Conservation (phyloP, 2,888 invertebrate genomes). For the Acronicta alni region DNA sequence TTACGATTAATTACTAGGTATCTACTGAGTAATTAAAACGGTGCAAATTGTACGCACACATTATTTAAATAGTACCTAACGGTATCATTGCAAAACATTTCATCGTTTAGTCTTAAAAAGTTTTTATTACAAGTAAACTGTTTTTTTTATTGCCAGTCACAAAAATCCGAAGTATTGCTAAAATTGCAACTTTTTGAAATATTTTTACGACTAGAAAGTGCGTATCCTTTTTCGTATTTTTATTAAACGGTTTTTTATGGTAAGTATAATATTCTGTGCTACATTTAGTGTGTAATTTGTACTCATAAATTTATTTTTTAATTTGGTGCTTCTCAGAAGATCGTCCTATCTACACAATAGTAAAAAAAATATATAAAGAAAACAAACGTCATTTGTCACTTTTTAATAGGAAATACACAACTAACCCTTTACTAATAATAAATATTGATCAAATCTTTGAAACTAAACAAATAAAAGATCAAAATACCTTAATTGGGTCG, state of each 20-base stretch:
- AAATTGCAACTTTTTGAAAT: constrained; percentile 62
- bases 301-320: too few relatives aligned
- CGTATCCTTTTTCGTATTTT: constrained; percentile 26
- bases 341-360: too few relatives aligned
- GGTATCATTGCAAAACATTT: constrained; percentile 27
- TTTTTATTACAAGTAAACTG: constrained; percentile 14
- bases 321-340: too few relatives aligned
- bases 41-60: constrained; percentile 7
- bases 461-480: constrained; percentile 38
- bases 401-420: constrained; percentile 9
- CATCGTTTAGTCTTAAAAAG: not conserved
- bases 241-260: not conserved
- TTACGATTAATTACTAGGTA: not conserved
- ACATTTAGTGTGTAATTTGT: not conserved
- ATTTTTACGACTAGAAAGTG: constrained; percentile 71
- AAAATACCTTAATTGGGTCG: constrained; percentile 26
- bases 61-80: constrained; percentile 25
- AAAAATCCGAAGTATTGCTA: constrained; percentile 48
- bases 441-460: constrained; percentile 16
- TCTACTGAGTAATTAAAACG: not conserved
- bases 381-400: not conserved
- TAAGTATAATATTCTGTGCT: not conserved
- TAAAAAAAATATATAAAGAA: not conserved
- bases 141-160: constrained; percentile 39
- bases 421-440: constrained; percentile 27